Percentiles rank a stretch among this genome's conserved stretches.
Evolutionary conservation across 2,888 invertebrate species (phyloP).

Genomic region (Flabesymbios commensalis): DNA sequence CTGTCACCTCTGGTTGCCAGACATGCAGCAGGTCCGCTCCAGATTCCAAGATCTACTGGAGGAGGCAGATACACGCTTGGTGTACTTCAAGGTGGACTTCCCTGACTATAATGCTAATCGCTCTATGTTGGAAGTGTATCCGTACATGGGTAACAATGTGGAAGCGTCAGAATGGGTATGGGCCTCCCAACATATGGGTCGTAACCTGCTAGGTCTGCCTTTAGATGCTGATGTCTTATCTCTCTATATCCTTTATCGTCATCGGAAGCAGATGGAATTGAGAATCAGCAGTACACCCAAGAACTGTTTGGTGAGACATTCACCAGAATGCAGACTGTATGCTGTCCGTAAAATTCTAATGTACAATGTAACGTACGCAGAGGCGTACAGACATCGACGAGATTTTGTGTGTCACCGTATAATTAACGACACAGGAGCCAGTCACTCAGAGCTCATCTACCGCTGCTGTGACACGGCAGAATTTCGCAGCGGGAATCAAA

Average conservation of each 20-base stretch:
- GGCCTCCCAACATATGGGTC: conserved; percentile 28
- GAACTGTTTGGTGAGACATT: conserved; percentile 27
- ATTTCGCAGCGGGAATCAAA: conserved; percentile 20
- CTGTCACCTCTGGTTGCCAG: neutral
- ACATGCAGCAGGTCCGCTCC: neutral
- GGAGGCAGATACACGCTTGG: conserved; percentile 17
- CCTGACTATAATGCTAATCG: conserved; percentile 24
- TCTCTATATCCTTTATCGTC: conserved; percentile 28
- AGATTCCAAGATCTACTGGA: conserved; percentile 2
- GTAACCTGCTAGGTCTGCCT: conserved; percentile 34
- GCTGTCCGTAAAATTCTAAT: conserved; percentile 30
- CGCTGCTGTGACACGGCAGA: conserved; percentile 33
- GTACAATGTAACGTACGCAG: conserved; percentile 26
- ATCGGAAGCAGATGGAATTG: conserved; percentile 19
- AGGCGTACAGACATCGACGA: conserved; percentile 15
- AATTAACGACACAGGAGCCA: conserved; percentile 15
- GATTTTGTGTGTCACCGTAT: conserved; percentile 34
- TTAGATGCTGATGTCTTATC: conserved; percentile 37
- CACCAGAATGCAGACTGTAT: conserved; percentile 33
- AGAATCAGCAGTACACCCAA: conserved; percentile 15
- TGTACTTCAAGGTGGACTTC: conserved; percentile 32
- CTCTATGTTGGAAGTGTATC: conserved; percentile 32
- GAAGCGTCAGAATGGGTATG: conserved; percentile 34
- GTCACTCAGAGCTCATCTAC: conserved; percentile 23
- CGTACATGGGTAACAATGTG: conserved; percentile 33